Evolutionary conservation across 2,797 vertebrate genomes (phyloP).

Genomic region (Crocidura indochinensis): DNA sequence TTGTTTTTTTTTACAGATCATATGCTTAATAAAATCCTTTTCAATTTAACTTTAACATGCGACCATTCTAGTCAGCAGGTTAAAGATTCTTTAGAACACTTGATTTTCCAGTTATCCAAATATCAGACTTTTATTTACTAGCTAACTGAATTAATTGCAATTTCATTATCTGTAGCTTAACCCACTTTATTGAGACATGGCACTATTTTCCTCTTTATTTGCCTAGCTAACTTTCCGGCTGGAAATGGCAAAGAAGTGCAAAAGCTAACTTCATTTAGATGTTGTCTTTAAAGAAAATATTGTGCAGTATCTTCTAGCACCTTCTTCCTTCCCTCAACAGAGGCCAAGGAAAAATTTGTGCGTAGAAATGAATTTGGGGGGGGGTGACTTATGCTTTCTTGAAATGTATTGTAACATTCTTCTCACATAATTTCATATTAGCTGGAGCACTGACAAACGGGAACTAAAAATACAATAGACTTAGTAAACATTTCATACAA

Average conservation of each 20-base stretch:
- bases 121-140: slow-evolving; percentile 64
- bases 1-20: slow-evolving; percentile 11
- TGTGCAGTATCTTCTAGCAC: slow-evolving; percentile 89
- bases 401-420: slow-evolving; percentile 57
- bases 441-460: slow-evolving; percentile 92
- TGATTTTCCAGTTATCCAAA: slow-evolving; percentile 70
- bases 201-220: slow-evolving; percentile 74
- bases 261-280: slow-evolving; percentile 88
- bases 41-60: slow-evolving; percentile 64
- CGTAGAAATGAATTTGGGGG: slow-evolving; percentile 81
- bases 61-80: slow-evolving; percentile 57
- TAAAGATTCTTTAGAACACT: slow-evolving; percentile 71
- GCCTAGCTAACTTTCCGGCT: slow-evolving; percentile 86
- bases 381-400: slow-evolving; percentile 63
- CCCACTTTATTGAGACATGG: slow-evolving; percentile 14
- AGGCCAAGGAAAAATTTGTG: slow-evolving; percentile 84
- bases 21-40: slow-evolving; percentile 85
- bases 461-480: slow-evolving; percentile 90
- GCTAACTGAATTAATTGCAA: slow-evolving; percentile 60
- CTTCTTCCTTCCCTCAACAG: slow-evolving; percentile 76
- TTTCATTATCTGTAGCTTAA: slow-evolving; percentile 64
- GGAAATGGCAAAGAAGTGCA: slow-evolving; percentile 86
- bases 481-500: slow-evolving; percentile 91
- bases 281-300: slow-evolving; percentile 93
- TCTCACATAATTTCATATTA: slow-evolving; percentile 81